A percentile compares a stretch with the other conserved stretches of the same genome.
Conservation (phyloP, 2,797 vertebrate genomes). For the Myiothlypis coronata region DNA sequence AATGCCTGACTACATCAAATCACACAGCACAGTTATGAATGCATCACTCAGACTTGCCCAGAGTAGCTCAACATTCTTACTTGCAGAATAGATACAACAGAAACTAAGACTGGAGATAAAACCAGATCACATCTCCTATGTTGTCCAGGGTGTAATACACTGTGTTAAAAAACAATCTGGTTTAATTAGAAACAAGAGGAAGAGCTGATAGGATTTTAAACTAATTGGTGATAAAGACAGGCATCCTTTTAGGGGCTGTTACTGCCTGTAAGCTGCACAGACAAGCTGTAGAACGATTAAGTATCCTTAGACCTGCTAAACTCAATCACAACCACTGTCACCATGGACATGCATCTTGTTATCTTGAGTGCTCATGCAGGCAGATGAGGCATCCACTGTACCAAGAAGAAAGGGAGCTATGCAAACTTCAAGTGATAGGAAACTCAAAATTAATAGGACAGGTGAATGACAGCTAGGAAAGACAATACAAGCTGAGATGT, state of each 20-base stretch:
- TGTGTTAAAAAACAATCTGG: neutral
- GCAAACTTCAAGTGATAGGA: conserved; percentile 51
- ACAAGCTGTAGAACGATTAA: conserved; percentile 2
- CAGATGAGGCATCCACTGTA: conserved; percentile 8
- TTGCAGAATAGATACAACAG: neutral
- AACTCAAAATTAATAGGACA: conserved; percentile 56
- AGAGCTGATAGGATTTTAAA: conserved; percentile 30
- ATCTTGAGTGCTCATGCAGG: conserved; percentile 11
- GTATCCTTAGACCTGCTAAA: conserved; percentile 35
- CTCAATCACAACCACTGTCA: conserved; percentile 41
- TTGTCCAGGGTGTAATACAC: neutral
- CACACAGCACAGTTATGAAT: neutral
- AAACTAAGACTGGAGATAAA: neutral
- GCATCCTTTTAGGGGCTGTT: conserved; percentile 7
- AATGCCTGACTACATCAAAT: neutral
- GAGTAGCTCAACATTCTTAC: neutral
- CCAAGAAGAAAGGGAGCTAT: neutral
- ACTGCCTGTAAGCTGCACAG: neutral
- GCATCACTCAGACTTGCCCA: neutral
- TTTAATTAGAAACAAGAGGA: conserved; percentile 44
- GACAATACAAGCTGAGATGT: neutral
- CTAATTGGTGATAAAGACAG: conserved; percentile 43
- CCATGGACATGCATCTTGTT: neutral
- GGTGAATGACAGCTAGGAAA: conserved; percentile 40
- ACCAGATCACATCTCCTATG: neutral